Percentiles rank a stretch among this genome's conserved stretches.
Evolutionary conservation across 2,113 vertebrate species (phyloP).

Genomic region (Salvelinus sp.): DNA sequence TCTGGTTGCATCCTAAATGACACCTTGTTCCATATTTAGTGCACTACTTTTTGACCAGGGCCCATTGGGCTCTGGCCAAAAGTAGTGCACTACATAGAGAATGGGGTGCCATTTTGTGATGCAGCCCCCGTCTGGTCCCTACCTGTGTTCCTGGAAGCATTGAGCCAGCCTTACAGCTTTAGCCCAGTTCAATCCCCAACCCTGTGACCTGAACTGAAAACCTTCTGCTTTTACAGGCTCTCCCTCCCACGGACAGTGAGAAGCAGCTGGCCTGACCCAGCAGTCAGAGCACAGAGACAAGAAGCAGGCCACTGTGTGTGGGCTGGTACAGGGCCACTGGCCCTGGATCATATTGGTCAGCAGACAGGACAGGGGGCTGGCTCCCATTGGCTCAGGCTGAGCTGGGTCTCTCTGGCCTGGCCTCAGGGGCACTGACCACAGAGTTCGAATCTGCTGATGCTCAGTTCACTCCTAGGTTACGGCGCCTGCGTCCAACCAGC

Average conservation of each 20-base stretch:
- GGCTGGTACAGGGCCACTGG: not conserved
- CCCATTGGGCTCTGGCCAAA: too few species aligned
- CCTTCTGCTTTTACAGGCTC: not conserved
- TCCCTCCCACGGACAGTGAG: slow-evolving; percentile 24
- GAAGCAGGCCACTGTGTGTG: slow-evolving; percentile 38
- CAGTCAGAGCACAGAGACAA: slow-evolving; percentile 33
- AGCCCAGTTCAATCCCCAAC: not conserved
- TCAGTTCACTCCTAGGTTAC: slow-evolving; percentile 24
- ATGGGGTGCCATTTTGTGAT: too few species aligned
- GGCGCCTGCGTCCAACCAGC: slow-evolving; percentile 4
- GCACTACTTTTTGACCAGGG: too few species aligned
- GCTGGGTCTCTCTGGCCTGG: not conserved
- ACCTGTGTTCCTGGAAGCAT: not conserved
- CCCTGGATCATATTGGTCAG: not conserved
- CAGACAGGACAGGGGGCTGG: not conserved
- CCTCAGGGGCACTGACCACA: slow-evolving; percentile 1
- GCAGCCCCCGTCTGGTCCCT: too few species aligned
- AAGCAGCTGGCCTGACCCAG: slow-evolving; percentile 43
- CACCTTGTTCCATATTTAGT: too few species aligned
- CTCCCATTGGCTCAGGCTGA: not conserved
- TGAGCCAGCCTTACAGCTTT: not conserved
- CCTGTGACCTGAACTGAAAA: not conserved
- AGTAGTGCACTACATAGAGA: too few species aligned
- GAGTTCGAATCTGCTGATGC: slow-evolving; percentile 19
- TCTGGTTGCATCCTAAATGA: not conserved